Percentiles rank a stretch among this genome's conserved stretches.
These are phyloP conservation scores for Machimus rusticus DNA, from an alignment of 2,888 invertebrate genomes.

Conservation along the genomic window DNA sequence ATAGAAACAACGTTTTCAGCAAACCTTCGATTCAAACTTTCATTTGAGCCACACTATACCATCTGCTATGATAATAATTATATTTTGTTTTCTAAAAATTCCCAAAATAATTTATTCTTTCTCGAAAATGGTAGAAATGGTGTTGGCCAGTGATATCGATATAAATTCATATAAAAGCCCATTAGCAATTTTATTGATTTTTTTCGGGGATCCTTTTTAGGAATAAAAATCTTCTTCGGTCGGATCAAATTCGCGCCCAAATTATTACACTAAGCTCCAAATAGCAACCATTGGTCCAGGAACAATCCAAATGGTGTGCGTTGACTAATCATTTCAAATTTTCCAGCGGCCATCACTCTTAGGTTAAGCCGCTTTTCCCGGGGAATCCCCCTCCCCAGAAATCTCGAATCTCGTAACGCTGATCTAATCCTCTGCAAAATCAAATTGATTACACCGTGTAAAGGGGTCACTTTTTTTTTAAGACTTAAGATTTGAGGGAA, in stretches of 20 bases:
- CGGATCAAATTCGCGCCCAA: neutral
- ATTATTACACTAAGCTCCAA: neutral
- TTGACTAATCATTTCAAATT: neutral
- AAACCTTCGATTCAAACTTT: no score
- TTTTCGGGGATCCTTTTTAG: no score
- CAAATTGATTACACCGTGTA: conserved; percentile 14
- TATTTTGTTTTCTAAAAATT: no score
- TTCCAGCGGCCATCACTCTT: neutral
- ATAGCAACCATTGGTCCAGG: neutral
- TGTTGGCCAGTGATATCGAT: no score
- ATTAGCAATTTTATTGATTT: no score
- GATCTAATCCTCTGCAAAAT: neutral
- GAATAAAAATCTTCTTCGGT: neutral
- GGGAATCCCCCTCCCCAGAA: neutral
- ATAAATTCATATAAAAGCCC: no score
- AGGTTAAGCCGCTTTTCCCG: neutral
- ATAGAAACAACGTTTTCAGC: no score
- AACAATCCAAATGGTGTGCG: neutral
- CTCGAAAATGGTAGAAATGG: no score
- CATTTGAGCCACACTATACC: no score
- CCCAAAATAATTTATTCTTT: no score
- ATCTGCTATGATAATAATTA: no score
- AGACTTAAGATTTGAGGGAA: neutral
- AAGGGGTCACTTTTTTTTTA: neutral
- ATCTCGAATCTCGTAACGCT: neutral